Percentiles rank a stretch among this genome's conserved stretches.
Conservation (phyloP, 1,140 invertebrate genomes). For the Ptiloglossa arizonensis region DNA sequence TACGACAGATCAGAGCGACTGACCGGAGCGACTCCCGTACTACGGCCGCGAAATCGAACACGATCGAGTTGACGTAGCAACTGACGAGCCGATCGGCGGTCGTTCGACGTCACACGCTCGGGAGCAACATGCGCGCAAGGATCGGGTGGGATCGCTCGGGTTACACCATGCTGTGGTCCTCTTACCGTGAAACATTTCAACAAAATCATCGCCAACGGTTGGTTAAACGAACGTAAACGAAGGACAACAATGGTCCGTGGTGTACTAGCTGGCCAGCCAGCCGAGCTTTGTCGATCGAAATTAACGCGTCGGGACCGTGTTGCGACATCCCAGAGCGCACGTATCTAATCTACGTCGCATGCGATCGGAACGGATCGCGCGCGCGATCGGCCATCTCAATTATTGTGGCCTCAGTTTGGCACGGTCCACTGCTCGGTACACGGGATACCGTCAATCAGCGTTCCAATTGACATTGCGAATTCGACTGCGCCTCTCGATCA, state of each 20-base stretch:
- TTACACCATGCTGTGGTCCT: too few relatives aligned
- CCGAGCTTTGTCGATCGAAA: not conserved
- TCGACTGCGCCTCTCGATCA: slow-evolving; percentile 47
- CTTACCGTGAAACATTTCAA: not conserved
- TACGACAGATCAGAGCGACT: slow-evolving; percentile 23
- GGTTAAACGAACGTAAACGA: too few relatives aligned
- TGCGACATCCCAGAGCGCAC: slow-evolving; percentile 3
- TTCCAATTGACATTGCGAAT: slow-evolving; percentile 59
- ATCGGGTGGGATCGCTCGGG: too few relatives aligned
- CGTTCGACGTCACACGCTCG: not conserved
- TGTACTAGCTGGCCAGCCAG: too few relatives aligned
- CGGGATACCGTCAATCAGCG: slow-evolving; percentile 58
- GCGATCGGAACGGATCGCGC: slow-evolving; percentile 5
- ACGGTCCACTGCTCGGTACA: slow-evolving; percentile 23
- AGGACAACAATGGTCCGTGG: too few relatives aligned
- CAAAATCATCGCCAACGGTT: not conserved
- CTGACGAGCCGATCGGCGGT: too few relatives aligned
- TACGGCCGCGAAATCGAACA: not conserved
- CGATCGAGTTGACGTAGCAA: not conserved
- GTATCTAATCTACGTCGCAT: not conserved
- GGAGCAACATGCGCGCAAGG: too few relatives aligned
- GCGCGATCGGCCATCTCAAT: not conserved
- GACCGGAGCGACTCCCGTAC: not conserved
- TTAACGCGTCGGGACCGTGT: not conserved
- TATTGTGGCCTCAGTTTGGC: slow-evolving; percentile 36